Conservation (phyloP, 2,113 vertebrate species). For the Oxygymnocypris stewartii region DNA sequence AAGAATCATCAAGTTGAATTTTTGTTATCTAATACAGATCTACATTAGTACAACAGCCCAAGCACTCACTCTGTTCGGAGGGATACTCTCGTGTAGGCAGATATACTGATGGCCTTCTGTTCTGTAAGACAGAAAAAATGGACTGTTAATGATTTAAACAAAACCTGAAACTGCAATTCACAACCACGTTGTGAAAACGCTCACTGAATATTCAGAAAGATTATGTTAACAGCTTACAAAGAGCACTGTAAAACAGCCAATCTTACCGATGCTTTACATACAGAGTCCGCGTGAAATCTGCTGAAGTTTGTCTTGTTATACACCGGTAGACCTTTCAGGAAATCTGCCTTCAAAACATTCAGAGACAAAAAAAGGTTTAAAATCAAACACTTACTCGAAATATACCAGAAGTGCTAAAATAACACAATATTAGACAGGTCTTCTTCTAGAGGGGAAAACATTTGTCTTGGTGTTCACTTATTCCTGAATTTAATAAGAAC, state of each 20-base stretch:
- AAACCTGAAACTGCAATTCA: background rate
- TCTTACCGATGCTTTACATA: conserved; percentile 98
- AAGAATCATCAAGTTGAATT: background rate
- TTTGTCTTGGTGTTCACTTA: background rate
- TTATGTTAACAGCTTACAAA: background rate
- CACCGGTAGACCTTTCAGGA: conserved; percentile 95
- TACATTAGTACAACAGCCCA: background rate
- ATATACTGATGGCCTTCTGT: conserved; percentile 93
- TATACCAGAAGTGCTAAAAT: background rate
- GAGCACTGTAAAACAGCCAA: background rate
- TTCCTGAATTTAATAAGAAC: background rate
- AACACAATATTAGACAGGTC: background rate
- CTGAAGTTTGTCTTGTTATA: conserved; percentile 99
- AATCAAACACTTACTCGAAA: background rate
- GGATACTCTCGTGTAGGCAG: conserved; percentile 95
- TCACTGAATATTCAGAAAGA: background rate
- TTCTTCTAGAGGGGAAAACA: background rate
- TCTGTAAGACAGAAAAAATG: conserved; percentile 72
- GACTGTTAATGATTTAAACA: background rate
- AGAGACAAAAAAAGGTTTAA: background rate
- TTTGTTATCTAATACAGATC: background rate
- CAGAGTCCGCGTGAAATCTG: conserved; percentile 95
- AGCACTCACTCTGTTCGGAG: conserved; percentile 92
- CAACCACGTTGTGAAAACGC: background rate
- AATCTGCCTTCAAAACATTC: conserved; percentile 83